Evolutionary conservation across 2,797 vertebrate species (phyloP).

Genomic region (Poecilia wingei): DNA sequence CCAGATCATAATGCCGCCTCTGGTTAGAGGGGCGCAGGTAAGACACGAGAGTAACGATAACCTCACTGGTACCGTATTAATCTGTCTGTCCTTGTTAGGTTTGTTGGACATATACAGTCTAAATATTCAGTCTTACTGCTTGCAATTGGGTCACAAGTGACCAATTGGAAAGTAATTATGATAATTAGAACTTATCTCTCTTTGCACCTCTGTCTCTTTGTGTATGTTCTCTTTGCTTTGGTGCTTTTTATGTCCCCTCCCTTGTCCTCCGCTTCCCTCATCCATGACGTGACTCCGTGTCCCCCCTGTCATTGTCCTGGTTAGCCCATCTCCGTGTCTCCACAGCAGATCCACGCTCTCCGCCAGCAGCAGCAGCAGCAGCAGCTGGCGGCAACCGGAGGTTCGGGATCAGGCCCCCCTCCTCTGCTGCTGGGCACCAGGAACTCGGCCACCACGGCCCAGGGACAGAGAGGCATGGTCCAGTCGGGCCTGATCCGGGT

Average conservation of each 20-base stretch:
- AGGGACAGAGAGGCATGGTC: constrained; percentile 87
- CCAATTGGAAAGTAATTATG: constrained; percentile 27
- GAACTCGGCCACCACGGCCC: constrained; percentile 83
- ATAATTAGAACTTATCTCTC: constrained; percentile 47
- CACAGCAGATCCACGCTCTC: constrained; percentile 93
- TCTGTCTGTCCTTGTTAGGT: background rate
- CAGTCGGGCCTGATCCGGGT: constrained; percentile 91
- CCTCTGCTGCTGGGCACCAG: constrained; percentile 90
- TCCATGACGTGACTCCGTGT: constrained; percentile 45
- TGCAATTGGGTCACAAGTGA: constrained; percentile 14
- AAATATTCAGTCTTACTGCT: background rate
- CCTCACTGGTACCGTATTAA: background rate
- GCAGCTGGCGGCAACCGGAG: constrained; percentile 75
- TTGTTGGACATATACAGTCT: background rate
- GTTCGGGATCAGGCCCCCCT: constrained; percentile 85
- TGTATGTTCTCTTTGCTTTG: constrained; percentile 62
- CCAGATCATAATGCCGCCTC: constrained; percentile 94
- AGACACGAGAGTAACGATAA: constrained; percentile 44
- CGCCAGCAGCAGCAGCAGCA: constrained; percentile 92
- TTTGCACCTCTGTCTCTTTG: constrained; percentile 53
- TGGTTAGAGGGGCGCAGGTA: constrained; percentile 95
- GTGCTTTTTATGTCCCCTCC: constrained; percentile 53
- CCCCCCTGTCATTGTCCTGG: constrained; percentile 55
- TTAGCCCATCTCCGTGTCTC: constrained; percentile 85
- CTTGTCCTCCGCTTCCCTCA: constrained; percentile 43